Percentiles rank a stretch among this genome's conserved stretches.
These are phyloP conservation scores for Chrysolina oricalcia DNA, from an alignment of 2,888 invertebrate genomes.

Conservation along the genomic window DNA sequence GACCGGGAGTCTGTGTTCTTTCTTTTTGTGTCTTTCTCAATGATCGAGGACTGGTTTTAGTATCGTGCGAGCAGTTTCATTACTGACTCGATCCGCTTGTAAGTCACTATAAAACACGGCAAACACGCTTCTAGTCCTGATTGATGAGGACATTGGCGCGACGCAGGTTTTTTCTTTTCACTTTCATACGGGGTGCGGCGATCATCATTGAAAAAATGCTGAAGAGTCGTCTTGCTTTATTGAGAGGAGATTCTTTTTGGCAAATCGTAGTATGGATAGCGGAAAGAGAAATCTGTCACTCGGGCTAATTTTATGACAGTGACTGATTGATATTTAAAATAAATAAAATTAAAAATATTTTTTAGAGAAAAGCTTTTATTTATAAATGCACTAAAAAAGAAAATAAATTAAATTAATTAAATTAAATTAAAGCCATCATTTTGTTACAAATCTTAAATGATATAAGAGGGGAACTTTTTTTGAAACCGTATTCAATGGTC, in stretches of 20 bases:
- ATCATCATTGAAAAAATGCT: too few relatives aligned
- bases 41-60: constrained; percentile 30
- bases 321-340: neutral
- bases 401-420: too few relatives aligned
- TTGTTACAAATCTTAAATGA: too few relatives aligned
- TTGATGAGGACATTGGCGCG: constrained; percentile 20
- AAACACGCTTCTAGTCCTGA: constrained; percentile 7
- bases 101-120: constrained; percentile 16
- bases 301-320: neutral
- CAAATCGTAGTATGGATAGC: too few relatives aligned
- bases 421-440: too few relatives aligned
- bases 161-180: neutral
- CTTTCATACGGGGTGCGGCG: neutral
- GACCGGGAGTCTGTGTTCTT: neutral
- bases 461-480: too few relatives aligned
- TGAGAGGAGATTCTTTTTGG: too few relatives aligned
- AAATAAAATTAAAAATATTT: too few relatives aligned
- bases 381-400: too few relatives aligned
- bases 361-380: too few relatives aligned
- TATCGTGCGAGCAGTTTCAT: constrained; percentile 14
- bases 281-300: neutral
- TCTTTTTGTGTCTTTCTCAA: constrained; percentile 8
- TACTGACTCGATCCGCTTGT: constrained; percentile 9
- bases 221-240: too few relatives aligned
- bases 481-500: too few relatives aligned